Percentiles rank a stretch among this genome's conserved stretches.
Evolutionary conservation across 2,113 vertebrate genomes (phyloP).

Genomic region (Nymphicus hollandicus): DNA sequence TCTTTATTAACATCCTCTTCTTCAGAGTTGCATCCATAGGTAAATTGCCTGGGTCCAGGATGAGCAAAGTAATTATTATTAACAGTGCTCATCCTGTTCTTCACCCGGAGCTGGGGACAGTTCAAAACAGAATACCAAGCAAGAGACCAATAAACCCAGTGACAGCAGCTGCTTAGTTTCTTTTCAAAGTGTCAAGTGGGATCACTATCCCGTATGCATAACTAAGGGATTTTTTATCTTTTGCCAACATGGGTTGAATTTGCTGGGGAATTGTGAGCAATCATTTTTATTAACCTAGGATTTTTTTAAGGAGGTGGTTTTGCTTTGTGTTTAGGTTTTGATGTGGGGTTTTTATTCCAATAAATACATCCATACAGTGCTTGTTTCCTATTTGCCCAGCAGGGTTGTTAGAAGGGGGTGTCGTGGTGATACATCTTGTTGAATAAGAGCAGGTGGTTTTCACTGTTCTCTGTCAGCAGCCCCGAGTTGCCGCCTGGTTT

Average conservation of each 20-base stretch:
- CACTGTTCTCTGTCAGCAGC: not conserved
- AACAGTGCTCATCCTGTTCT: not conserved
- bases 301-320: not conserved
- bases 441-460: conserved; percentile 8
- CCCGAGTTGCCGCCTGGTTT: not conserved
- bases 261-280: not conserved
- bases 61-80: not conserved
- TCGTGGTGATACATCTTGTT: not conserved
- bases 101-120: not conserved
- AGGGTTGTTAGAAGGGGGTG: not conserved
- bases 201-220: not conserved
- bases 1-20: not conserved
- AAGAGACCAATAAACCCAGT: not conserved
- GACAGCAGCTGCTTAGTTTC: not conserved
- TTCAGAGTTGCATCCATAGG: not conserved
- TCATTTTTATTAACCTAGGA: not conserved
- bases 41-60: not conserved
- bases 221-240: not conserved
- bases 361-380: not conserved
- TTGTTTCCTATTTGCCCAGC: not conserved
- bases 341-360: not conserved
- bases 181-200: not conserved
- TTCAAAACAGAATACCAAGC: not conserved
- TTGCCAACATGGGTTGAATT: not conserved
- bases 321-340: not conserved